phyloP scores from a whole-genome alignment of 2,888 invertebrate genomes.

The Hirtodrosophila duncani region DNA sequence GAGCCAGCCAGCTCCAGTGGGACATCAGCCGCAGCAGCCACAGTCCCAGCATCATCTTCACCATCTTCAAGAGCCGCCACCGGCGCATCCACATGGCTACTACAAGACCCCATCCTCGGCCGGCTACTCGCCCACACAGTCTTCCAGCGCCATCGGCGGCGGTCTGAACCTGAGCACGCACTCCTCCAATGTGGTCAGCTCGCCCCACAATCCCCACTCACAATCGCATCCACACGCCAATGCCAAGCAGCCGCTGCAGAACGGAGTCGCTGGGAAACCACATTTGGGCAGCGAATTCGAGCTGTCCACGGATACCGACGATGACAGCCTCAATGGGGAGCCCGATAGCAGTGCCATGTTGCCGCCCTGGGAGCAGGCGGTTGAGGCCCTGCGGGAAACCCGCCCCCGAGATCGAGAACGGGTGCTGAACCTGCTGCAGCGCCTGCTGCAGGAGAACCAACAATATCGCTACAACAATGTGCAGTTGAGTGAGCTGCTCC shows the following conservation, averaged over 20 bases:
- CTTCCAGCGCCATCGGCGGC: conserved; percentile 66
- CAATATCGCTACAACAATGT: conserved; percentile 75
- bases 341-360: conserved; percentile 78
- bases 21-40: conserved; percentile 51
- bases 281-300: conserved; percentile 82
- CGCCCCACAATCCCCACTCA: conserved; percentile 65
- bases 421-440: conserved; percentile 75
- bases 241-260: conserved; percentile 32
- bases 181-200: conserved; percentile 75
- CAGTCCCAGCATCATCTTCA: conserved; percentile 8
- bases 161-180: conserved; percentile 65
- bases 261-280: conserved; percentile 32
- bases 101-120: conserved; percentile 50
- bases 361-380: conserved; percentile 77
- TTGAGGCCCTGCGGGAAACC: conserved; percentile 76
- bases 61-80: conserved; percentile 40
- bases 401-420: conserved; percentile 76
- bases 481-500: conserved; percentile 73
- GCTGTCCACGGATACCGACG: conserved; percentile 86
- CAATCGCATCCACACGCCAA: conserved; percentile 20
- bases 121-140: conserved; percentile 71
- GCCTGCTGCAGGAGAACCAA: conserved; percentile 76
- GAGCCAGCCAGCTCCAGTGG: conserved; percentile 62
- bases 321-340: conserved; percentile 80
- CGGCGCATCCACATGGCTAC: conserved; percentile 33